Conservation (phyloP, 1,140 invertebrate genomes). For the Polypedilum pembai region DNA sequence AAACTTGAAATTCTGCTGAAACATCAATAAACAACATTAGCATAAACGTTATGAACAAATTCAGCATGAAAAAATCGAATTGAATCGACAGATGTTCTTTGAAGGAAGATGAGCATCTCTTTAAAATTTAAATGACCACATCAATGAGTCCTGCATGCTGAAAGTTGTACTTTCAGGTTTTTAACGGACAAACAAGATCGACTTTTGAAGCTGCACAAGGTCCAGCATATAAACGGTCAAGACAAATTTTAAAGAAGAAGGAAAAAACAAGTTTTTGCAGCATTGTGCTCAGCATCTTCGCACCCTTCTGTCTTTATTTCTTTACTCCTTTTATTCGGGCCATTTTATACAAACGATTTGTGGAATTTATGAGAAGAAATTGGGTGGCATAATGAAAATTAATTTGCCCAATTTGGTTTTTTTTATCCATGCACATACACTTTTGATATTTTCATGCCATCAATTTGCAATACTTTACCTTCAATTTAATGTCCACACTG, state of each 20-base stretch:
- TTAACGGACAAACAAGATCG: neutral
- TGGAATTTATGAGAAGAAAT: neutral
- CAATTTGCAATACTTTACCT: neutral
- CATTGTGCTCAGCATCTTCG: neutral
- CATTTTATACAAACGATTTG: neutral
- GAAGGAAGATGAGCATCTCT: neutral
- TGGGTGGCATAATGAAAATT: neutral
- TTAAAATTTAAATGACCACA: slow-evolving; percentile 19
- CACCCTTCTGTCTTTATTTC: neutral
- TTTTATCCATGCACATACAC: neutral
- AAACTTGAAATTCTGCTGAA: too few species aligned
- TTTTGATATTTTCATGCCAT: neutral
- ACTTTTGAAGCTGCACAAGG: neutral
- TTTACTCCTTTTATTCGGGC: neutral
- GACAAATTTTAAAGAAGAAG: neutral
- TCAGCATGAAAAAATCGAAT: neutral
- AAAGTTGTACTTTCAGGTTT: neutral
- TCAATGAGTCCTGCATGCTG: neutral
- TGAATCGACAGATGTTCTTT: neutral
- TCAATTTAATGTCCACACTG: neutral
- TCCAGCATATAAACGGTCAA: neutral
- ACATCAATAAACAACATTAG: neutral
- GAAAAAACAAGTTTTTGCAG: neutral
- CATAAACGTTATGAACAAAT: slow-evolving; percentile 12
- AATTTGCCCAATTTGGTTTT: neutral